Percentiles rank a stretch among this genome's conserved stretches.
Conservation (phyloP, 2,797 vertebrate species). For the Tragopan temminckii region DNA sequence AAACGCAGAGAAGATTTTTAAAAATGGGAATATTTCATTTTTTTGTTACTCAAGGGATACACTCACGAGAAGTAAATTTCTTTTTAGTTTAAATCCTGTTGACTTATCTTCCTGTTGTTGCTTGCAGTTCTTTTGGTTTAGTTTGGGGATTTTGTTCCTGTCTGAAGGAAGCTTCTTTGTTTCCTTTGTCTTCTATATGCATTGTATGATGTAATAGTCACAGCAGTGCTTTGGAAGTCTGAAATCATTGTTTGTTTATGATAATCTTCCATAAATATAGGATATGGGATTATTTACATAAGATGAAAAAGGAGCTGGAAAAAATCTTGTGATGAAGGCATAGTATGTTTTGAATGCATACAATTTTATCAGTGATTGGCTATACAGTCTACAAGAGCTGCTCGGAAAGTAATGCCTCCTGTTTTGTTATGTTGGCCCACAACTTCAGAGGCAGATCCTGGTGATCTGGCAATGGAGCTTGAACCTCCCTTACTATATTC, state of each 20-base stretch:
- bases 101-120: neutral
- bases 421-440: too few relatives aligned
- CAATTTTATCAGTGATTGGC: neutral
- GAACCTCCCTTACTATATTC: too few relatives aligned
- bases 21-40: neutral
- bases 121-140: neutral
- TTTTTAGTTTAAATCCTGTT: slow-evolving; percentile 14
- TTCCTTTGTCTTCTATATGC: neutral
- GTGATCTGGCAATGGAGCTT: too few relatives aligned
- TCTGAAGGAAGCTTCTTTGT: neutral
- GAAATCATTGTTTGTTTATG: slow-evolving; percentile 33
- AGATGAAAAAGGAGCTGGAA: slow-evolving; percentile 7
- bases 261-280: slow-evolving; percentile 32
- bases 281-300: slow-evolving; percentile 30
- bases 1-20: neutral
- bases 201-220: neutral
- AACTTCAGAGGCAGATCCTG: too few relatives aligned
- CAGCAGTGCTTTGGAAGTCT: neutral
- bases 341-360: slow-evolving; percentile 20
- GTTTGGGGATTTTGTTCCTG: neutral
- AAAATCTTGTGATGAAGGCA: slow-evolving; percentile 1
- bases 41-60: neutral
- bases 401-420: too few relatives aligned
- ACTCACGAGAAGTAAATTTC: neutral
- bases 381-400: too few relatives aligned